phyloP scores from a whole-genome alignment of 2,113 vertebrate species.

The Mus musculus region GRCm39 chr4:77908001-77908500 shows the following conservation, averaged over 20 bases:
- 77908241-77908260: neutral
- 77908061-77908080: neutral
- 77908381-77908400: neutral
- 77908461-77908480: neutral
- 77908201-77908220: neutral
- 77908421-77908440: neutral
- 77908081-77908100: neutral
- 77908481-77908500: neutral
- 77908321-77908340: neutral
- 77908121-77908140: neutral
- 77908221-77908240: neutral
- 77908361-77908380: neutral
- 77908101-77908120: neutral
- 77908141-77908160: neutral
- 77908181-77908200: neutral
- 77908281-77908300: neutral
- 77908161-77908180: neutral
- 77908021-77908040: neutral
- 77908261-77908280: neutral
- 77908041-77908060: neutral
- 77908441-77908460: neutral
- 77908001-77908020: neutral
- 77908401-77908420: neutral
- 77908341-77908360: neutral
- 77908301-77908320: neutral